phyloP scores from a whole-genome alignment of 2,113 vertebrate species.

The Phylloscopus whistleri region DNA sequence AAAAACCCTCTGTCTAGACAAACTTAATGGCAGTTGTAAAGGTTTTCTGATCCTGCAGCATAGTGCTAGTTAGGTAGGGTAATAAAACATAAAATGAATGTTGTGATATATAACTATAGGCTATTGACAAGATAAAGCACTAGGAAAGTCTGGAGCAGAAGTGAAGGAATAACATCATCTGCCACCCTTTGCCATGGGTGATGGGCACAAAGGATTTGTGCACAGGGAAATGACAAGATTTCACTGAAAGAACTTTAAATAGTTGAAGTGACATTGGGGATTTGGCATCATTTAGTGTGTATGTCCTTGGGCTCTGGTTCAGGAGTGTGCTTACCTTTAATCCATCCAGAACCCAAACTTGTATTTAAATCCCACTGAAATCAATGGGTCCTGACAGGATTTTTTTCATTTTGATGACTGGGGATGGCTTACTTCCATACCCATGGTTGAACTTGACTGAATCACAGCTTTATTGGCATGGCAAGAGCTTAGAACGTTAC shows the following conservation, averaged over 20 bases:
- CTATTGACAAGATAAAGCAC: neutral
- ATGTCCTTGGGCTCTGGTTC: neutral
- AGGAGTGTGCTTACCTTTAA: neutral
- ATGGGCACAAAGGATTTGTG: neutral
- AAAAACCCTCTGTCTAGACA: neutral
- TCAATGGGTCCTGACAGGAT: neutral
- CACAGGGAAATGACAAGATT: neutral
- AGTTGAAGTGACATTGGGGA: neutral
- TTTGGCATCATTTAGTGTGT: neutral
- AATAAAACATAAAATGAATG: neutral
- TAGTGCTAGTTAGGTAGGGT: neutral
- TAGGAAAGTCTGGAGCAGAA: neutral
- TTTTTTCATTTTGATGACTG: slow-evolving; percentile 3
- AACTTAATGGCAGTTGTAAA: slow-evolving; percentile 3
- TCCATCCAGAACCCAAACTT: neutral
- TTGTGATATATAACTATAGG: neutral
- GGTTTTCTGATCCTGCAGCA: neutral
- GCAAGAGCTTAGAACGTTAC: neutral
- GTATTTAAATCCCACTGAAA: neutral
- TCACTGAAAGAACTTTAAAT: neutral
- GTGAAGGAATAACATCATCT: neutral
- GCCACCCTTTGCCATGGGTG: neutral
- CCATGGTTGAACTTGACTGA: neutral
- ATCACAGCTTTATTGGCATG: neutral
- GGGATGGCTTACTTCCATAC: neutral